Conservation (phyloP, 64 coral and sea anemone species). For the Exaiptasia diaphana region DNA sequence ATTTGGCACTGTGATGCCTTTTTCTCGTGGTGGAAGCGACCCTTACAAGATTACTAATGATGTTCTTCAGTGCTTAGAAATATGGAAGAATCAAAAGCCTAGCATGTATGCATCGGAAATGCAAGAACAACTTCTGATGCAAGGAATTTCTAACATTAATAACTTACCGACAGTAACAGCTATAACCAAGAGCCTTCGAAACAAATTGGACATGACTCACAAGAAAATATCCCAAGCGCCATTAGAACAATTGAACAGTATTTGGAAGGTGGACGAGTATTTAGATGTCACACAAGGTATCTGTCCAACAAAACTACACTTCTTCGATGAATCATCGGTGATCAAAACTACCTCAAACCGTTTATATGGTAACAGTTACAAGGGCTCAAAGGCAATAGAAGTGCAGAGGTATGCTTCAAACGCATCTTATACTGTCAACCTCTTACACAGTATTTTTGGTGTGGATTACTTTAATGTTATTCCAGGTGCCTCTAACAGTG, state of each 20-base stretch:
- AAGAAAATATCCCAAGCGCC: slow-evolving; percentile 46
- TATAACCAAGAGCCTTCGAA: slow-evolving; percentile 29
- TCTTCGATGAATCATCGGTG: slow-evolving; percentile 60
- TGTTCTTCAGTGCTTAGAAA: slow-evolving; percentile 47
- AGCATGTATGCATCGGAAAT: slow-evolving; percentile 63
- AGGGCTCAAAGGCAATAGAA: slow-evolving; percentile 50
- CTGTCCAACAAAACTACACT: slow-evolving; percentile 39
- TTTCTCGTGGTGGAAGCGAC: slow-evolving; percentile 45
- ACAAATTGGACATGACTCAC: slow-evolving; percentile 56
- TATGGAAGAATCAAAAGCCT: slow-evolving; percentile 53
- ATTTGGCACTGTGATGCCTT: slow-evolving; percentile 22
- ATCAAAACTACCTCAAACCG: slow-evolving; percentile 61
- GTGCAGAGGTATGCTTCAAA: slow-evolving; percentile 59
- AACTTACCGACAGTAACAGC: slow-evolving; percentile 41
- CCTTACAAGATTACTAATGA: slow-evolving; percentile 16
- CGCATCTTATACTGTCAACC: slow-evolving; percentile 53
- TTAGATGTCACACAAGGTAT: slow-evolving; percentile 29
- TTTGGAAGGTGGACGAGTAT: slow-evolving; percentile 63
- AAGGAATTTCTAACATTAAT: slow-evolving; percentile 50
- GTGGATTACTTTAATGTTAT: slow-evolving; percentile 61
- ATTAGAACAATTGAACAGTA: slow-evolving; percentile 36
- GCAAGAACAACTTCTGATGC: slow-evolving; percentile 12
- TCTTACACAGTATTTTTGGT: slow-evolving; percentile 65
- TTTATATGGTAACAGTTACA: slow-evolving; percentile 45
- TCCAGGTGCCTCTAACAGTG: slow-evolving; percentile 43